phyloP scores from a whole-genome alignment of 2,797 vertebrate genomes.

The Carduelis carduelis region DNA sequence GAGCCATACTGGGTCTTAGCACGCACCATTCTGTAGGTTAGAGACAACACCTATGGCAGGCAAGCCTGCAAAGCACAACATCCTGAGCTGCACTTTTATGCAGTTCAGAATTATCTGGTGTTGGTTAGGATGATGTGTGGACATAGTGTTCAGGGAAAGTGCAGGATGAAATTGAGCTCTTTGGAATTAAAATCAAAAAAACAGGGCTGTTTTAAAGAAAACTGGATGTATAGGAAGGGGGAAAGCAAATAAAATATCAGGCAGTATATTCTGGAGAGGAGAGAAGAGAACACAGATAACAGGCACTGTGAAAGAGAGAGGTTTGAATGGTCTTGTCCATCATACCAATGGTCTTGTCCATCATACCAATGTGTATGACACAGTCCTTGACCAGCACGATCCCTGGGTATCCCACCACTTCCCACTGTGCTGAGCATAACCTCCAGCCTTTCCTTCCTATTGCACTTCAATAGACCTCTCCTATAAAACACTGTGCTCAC shows the following conservation, averaged over 20 bases:
- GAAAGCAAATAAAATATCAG: neutral
- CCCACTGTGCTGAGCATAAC: neutral
- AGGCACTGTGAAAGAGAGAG: neutral
- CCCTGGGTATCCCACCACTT: neutral
- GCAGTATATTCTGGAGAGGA: neutral
- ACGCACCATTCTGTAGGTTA: neutral
- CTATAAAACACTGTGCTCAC: neutral
- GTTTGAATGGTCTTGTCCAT: neutral
- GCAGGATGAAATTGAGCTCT: neutral
- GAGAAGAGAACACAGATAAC: neutral
- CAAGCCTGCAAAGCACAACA: neutral
- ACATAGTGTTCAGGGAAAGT: neutral
- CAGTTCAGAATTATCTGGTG: neutral
- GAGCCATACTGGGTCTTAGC: neutral
- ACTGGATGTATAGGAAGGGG: neutral
- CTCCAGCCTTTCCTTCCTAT: neutral
- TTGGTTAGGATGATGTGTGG: neutral
- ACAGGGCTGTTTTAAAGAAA: neutral
- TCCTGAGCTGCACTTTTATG: neutral
- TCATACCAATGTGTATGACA: neutral
- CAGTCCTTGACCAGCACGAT: fast-evolving
- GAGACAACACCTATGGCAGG: neutral
- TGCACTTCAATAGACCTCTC: neutral
- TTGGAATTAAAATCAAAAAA: neutral
- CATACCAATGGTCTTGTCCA: neutral